Base-by-base conservation (phyloP, 2,113 vertebrate genomes). In the Vidua macroura region DNA sequence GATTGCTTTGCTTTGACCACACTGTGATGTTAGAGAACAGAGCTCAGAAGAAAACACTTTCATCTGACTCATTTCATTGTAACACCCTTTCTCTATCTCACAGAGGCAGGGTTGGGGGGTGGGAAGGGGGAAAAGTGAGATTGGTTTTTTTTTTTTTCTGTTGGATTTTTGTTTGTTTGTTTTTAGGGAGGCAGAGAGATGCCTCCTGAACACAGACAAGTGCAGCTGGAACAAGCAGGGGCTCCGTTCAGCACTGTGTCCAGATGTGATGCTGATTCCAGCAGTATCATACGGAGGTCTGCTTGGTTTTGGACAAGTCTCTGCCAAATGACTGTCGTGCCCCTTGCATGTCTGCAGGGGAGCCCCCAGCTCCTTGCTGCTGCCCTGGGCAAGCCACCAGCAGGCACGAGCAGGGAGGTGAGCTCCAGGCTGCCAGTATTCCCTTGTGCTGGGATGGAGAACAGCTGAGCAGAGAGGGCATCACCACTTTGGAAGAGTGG, bases 231-330 rank as follows among this genome's bases (percentile, higher is more conserved):
- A 63, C 7, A 72, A 59, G 10, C 52, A 49, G 43, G 52, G 28
- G 11, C 73, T 83, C 1, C 0, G 35, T 6, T 1, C 1, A 0
- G 55, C 53, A 4, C 25, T 8, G 7, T 4, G 4, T 15, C 60
- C 52, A 13, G 9, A 13, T 28, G 30, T 1, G 1, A 60, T 0
- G 1, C 55, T 4, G 3, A 25, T 55, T 64, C 64, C 1, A 0
- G 31, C 66, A 60, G 39, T 39, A 30, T 48, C 35, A 9, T 8
- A 27, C 13, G 0, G 1, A 86, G n/a, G 8, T 6, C 37, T 66
- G 39, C 39, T 75, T n/a, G 23, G 7, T 51, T 74, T 84, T 7
- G 13, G 31, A 25, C 0, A 1, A 44, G 10, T n/a, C 31, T 64
- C 53, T 64, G 37, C 4, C 5, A 52, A 73, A 66, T 17, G 46